Percentiles rank a stretch among this genome's conserved stretches.
Conservation (phyloP, 1,140 invertebrate species). For the Papilio xuthus region DNA sequence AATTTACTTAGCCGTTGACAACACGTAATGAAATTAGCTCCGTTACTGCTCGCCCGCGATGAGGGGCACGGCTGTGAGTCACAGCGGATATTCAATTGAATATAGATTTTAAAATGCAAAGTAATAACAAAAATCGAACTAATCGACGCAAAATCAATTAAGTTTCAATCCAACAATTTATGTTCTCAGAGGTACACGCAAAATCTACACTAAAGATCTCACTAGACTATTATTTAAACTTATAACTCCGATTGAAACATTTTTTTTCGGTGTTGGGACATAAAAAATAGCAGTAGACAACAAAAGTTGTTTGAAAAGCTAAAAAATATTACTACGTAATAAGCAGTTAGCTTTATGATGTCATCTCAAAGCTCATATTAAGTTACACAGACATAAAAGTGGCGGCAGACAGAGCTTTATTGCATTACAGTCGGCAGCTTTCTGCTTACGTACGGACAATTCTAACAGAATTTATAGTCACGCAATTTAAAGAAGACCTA, state of each 20-base stretch:
- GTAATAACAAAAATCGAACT: neutral
- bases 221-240: neutral
- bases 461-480: slow-evolving; percentile 7
- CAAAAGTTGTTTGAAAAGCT: neutral
- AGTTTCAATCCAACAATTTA: no score
- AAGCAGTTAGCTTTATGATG: slow-evolving; percentile 9
- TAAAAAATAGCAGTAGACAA: neutral
- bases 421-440: slow-evolving; percentile 19
- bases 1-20: slow-evolving; percentile 9
- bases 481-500: neutral
- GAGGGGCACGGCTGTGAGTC: slow-evolving; percentile 29
- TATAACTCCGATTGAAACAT: neutral
- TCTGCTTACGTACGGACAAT: neutral
- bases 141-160: neutral
- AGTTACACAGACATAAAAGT: neutral
- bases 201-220: neutral
- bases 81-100: slow-evolving; percentile 36
- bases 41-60: neutral
- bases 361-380: slow-evolving; percentile 11
- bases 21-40: slow-evolving; percentile 24
- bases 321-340: neutral
- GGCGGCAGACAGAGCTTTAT: slow-evolving; percentile 9
- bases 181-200: no score
- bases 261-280: no score
- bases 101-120: slow-evolving; percentile 8